phyloP scores from a whole-genome alignment of 2,888 invertebrate genomes.

The Chorisops tibialis region DNA sequence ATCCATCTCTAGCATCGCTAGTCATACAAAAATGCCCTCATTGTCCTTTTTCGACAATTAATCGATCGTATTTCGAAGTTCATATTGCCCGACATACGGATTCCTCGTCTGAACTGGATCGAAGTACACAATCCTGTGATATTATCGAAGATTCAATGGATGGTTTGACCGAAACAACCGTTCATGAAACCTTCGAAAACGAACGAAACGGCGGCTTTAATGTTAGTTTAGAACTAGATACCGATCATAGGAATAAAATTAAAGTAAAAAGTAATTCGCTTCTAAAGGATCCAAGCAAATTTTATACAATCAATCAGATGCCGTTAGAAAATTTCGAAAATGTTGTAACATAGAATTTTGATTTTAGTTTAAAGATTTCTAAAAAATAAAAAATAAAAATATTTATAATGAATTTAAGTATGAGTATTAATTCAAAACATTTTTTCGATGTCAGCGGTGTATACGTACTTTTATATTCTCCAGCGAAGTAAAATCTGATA shows the following conservation, averaged over 20 bases:
- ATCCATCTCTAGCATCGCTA: slow-evolving; percentile 64
- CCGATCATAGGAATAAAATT: slow-evolving; percentile 41
- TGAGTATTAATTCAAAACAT: too few species aligned
- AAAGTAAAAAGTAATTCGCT: slow-evolving; percentile 47
- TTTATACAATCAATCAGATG: slow-evolving; percentile 34
- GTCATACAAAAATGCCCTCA: slow-evolving; percentile 53
- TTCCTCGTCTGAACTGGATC: not conserved
- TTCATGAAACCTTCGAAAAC: too few species aligned
- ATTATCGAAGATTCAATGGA: not conserved
- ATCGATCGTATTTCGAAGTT: slow-evolving; percentile 44
- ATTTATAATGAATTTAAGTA: too few species aligned
- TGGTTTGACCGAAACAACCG: not conserved
- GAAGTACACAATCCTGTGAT: not conserved
- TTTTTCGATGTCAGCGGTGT: too few species aligned
- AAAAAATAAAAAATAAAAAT: too few species aligned
- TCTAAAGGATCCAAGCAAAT: slow-evolving; percentile 39
- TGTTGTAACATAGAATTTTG: too few species aligned
- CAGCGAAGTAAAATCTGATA: too few species aligned
- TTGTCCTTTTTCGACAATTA: slow-evolving; percentile 48
- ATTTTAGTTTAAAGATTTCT: too few species aligned
- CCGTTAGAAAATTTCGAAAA: not conserved
- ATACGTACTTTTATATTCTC: too few species aligned
- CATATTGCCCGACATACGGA: slow-evolving; percentile 47
- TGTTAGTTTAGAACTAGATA: not conserved
- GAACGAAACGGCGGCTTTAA: not conserved